Conservation (phyloP, 2,888 invertebrate genomes). For the Nematopogon swammerdamellus region DNA sequence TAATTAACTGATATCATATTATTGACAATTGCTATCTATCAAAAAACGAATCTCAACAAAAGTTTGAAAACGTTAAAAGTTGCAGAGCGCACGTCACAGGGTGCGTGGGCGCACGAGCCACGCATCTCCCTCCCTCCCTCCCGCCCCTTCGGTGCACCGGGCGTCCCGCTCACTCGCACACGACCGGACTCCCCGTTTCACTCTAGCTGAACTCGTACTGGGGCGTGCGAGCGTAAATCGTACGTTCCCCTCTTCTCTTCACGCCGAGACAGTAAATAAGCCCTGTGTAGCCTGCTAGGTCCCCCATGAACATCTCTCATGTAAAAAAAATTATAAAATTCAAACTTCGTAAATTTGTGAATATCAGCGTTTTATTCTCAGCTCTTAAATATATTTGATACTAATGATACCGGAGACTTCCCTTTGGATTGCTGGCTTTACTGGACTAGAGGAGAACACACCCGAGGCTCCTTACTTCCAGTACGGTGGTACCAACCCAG, state of each 20-base stretch:
- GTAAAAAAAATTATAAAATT: no score
- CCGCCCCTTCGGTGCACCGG: no score
- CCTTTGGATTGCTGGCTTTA: no score
- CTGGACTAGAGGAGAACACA: no score
- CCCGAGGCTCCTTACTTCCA: no score
- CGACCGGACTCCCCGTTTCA: background rate
- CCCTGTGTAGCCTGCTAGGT: background rate
- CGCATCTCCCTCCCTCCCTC: background rate
- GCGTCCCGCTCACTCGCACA: background rate
- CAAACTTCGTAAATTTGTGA: no score
- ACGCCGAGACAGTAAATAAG: background rate
- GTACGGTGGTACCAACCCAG: no score
- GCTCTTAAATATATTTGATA: no score
- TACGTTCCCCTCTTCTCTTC: background rate
- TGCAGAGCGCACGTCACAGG: background rate
- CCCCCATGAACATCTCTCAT: background rate
- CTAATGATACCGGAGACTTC: no score
- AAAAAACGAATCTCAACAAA: background rate
- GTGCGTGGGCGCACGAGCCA: background rate
- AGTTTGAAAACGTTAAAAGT: background rate
- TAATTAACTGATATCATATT: no score
- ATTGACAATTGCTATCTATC: no score
- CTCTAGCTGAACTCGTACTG: background rate
- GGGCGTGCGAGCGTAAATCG: background rate
- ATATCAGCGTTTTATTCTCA: no score